Percentiles rank a stretch among this genome's conserved stretches.
phyloP scores from a whole-genome alignment of 1,140 invertebrate species.

The Orius laevigatus region DNA sequence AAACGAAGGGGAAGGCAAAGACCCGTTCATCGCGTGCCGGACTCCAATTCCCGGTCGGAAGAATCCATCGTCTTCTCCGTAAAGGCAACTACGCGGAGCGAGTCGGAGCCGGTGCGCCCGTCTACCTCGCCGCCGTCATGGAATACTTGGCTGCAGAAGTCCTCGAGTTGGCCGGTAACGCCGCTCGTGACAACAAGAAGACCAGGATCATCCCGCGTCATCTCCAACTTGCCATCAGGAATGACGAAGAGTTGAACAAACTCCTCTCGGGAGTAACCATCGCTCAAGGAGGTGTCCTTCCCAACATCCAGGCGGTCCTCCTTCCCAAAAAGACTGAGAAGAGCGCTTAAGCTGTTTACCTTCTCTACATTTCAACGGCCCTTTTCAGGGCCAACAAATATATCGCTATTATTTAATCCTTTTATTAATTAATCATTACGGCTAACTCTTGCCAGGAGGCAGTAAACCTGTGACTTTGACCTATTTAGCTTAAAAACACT shows the following conservation, averaged over 20 bases:
- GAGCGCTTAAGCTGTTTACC: too few species aligned
- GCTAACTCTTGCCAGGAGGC: too few species aligned
- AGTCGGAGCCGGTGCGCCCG: constrained; percentile 48
- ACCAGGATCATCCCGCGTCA: constrained; percentile 53
- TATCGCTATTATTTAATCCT: too few species aligned
- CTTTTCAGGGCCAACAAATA: too few species aligned
- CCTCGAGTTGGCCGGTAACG: constrained; percentile 2
- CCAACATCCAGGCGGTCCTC: constrained; percentile 57
- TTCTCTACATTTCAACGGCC: too few species aligned
- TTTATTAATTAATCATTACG: too few species aligned
- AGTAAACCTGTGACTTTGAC: too few species aligned
- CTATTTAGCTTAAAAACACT: too few species aligned
- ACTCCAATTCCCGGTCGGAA: constrained; percentile 52
- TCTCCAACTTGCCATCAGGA: constrained; percentile 54
- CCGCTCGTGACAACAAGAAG: too few species aligned
- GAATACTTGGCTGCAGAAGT: constrained; percentile 1
- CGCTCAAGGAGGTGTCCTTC: constrained; percentile 65
- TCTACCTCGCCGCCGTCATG: constrained; percentile 27
- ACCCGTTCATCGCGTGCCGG: constrained; percentile 44
- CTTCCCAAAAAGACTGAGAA: constrained; percentile 40
- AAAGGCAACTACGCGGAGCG: constrained; percentile 58
- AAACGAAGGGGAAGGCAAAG: constrained; percentile 32
- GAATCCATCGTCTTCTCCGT: constrained; percentile 47
- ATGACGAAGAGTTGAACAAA: constrained; percentile 65
- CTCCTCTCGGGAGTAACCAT: constrained; percentile 64